phyloP scores from a whole-genome alignment of 37 sponge, comb jelly and placozoan genomes.

The Halichondria panicea region DNA sequence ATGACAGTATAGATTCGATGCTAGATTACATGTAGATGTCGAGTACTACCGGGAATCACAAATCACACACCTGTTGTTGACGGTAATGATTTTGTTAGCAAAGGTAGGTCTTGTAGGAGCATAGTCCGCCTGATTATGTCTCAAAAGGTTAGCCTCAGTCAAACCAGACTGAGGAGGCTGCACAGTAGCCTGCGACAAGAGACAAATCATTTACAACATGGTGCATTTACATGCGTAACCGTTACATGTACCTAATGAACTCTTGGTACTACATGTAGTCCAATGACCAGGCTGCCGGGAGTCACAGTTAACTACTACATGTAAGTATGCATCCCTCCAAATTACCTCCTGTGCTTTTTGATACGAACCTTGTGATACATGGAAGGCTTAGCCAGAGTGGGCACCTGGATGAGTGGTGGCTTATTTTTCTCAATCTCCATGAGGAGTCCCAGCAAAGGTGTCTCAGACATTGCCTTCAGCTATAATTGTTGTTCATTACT shows the following conservation, averaged over 20 bases:
- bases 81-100: conserved; percentile 2
- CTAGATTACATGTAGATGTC: no score
- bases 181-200: conserved; percentile 32
- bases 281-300: no score
- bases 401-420: conserved; percentile 12
- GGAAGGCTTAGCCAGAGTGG: conserved; percentile 49
- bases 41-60: no score
- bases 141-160: conserved; percentile 53
- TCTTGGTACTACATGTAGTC: no score
- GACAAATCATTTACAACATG: no score
- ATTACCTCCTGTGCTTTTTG: not conserved
- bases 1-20: no score
- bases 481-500: no score
- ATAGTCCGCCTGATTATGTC: conserved; percentile 50
- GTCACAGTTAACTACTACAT: no score
- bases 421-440: conserved; percentile 22
- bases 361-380: conserved; percentile 62
- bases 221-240: no score
- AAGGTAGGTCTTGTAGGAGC: conserved; percentile 27
- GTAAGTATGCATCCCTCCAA: no score
- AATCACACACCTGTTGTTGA: conserved; percentile 37
- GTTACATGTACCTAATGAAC: no score
- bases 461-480: conserved; percentile 54
- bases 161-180: conserved; percentile 35
- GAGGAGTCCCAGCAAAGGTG: conserved; percentile 26